Percentiles rank a stretch among this genome's conserved stretches.
Evolutionary conservation across 1,140 invertebrate genomes (phyloP).

Genomic region (Drosophila dunni): DNA sequence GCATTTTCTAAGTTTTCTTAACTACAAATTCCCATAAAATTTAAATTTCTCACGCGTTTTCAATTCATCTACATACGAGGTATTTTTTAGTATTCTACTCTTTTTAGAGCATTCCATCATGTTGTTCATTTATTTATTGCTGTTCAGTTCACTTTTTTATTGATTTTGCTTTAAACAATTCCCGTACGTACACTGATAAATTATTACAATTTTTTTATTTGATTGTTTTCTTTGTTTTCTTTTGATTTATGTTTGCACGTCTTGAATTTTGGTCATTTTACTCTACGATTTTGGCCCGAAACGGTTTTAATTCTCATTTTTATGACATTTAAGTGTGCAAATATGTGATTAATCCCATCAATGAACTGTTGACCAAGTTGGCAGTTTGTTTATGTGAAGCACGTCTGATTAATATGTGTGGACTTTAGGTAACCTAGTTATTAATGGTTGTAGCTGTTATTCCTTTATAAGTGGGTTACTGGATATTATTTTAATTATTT

Average conservation of each 20-base stretch:
- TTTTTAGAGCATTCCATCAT: not conserved
- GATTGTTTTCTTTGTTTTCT: constrained; percentile 42
- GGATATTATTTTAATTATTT: too few relatives aligned
- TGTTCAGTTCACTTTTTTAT: constrained; percentile 2
- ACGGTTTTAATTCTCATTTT: not conserved
- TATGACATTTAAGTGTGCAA: constrained; percentile 9
- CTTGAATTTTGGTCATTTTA: constrained; percentile 41
- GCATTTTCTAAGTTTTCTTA: not conserved
- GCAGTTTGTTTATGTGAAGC: not conserved
- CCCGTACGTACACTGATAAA: constrained; percentile 29
- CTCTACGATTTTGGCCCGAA: constrained; percentile 44
- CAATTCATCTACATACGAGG: not conserved
- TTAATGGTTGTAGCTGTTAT: too few relatives aligned
- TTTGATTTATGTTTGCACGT: constrained; percentile 61
- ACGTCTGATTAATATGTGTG: not conserved
- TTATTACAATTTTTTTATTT: constrained; percentile 38
- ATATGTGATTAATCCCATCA: constrained; percentile 16
- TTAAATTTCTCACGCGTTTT: too few relatives aligned
- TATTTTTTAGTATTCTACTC: not conserved
- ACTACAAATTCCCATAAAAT: too few relatives aligned
- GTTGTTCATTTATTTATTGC: constrained; percentile 25
- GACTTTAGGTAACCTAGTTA: not conserved
- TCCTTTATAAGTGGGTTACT: too few relatives aligned
- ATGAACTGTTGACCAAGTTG: constrained; percentile 11
- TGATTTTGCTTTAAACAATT: constrained; percentile 12